Conservation (phyloP, 2,113 vertebrate species). For the Corvus moneduloides region DNA sequence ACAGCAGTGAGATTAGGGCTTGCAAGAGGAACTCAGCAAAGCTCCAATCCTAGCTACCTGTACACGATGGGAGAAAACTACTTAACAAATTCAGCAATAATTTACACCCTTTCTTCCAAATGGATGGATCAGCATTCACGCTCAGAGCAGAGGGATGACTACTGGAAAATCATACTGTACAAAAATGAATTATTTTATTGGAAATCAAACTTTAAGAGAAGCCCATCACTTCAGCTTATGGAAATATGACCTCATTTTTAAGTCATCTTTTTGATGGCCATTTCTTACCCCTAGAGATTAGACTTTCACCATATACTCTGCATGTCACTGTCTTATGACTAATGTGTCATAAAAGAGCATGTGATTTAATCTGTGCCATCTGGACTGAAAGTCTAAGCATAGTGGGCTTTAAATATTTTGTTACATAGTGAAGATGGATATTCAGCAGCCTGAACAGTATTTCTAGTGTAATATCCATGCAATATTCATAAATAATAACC, state of each 20-base stretch:
- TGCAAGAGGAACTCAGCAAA: not conserved
- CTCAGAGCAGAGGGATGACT: not conserved
- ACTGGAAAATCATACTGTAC: not conserved
- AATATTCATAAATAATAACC: not conserved
- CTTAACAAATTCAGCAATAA: not conserved
- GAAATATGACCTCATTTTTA: not conserved
- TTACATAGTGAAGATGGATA: not conserved
- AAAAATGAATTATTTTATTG: not conserved
- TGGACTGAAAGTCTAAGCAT: not conserved
- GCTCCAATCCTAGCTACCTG: not conserved
- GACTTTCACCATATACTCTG: not conserved
- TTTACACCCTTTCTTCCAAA: not conserved
- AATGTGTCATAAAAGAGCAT: not conserved
- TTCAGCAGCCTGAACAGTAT: not conserved
- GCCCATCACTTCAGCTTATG: not conserved
- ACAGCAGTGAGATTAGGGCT: not conserved
- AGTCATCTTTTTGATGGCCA: not conserved
- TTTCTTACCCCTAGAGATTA: not conserved
- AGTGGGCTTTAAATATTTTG: not conserved
- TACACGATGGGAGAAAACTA: not conserved
- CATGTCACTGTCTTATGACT: not conserved
- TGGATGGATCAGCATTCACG: not conserved
- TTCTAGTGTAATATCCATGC: not conserved
- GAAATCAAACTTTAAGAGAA: not conserved
- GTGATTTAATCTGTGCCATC: not conserved